Conservation (phyloP, 2,113 vertebrate species). For the Oenanthe melanoleuca region DNA sequence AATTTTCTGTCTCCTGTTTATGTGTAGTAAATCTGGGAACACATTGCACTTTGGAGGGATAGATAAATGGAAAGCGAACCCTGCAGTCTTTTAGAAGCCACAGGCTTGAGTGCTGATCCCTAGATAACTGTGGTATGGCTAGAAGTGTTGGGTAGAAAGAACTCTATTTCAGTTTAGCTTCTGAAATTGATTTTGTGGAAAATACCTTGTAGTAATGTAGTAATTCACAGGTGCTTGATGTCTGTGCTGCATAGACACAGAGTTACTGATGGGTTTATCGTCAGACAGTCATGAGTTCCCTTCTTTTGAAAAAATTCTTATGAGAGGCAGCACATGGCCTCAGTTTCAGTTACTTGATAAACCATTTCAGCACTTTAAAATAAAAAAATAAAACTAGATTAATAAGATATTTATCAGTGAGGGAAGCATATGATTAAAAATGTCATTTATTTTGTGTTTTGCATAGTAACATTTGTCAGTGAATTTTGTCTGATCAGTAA, state of each 20-base stretch:
- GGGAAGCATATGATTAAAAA: not conserved
- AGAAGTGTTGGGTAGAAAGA: not conserved
- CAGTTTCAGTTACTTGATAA: not conserved
- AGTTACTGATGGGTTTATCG: not conserved
- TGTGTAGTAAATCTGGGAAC: not conserved
- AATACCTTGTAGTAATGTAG: not conserved
- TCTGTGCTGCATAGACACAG: not conserved
- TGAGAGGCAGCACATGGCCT: fast-evolving
- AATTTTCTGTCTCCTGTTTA: not conserved
- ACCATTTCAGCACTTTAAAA: not conserved
- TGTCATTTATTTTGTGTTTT: not conserved
- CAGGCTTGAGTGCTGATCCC: not conserved
- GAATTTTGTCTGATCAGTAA: not conserved
- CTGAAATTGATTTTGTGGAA: not conserved
- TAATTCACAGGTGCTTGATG: not conserved
- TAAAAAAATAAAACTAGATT: not conserved
- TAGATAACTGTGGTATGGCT: not conserved
- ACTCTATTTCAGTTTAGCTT: not conserved
- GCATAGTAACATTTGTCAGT: not conserved
- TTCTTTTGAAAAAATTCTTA: not conserved
- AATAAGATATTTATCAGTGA: not conserved
- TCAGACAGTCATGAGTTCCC: not conserved
- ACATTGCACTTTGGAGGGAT: not conserved
- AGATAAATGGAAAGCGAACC: not conserved
- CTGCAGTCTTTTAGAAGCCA: not conserved